These are phyloP conservation scores for Lycaon pictus DNA, from an alignment of 2,113 vertebrate genomes.

Conservation along the genomic window DNA sequence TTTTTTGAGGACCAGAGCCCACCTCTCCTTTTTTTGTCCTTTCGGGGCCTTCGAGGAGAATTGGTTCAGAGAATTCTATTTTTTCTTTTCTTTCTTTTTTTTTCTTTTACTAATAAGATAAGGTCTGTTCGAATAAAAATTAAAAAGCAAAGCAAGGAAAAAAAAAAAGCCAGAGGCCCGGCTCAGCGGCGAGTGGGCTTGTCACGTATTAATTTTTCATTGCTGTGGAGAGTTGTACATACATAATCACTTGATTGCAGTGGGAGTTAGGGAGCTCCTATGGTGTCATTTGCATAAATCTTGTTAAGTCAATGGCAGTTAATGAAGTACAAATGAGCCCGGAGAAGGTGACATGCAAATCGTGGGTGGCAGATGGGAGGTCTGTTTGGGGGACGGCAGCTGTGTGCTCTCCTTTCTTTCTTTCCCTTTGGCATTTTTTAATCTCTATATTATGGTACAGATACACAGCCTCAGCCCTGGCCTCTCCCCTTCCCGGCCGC, in stretches of 20 bases:
- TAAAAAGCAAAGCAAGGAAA: constrained; percentile 83
- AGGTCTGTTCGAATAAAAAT: constrained; percentile 70
- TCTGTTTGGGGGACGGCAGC: constrained; percentile 91
- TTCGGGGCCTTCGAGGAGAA: neutral
- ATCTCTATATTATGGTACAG: constrained; percentile 78
- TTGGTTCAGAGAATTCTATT: neutral
- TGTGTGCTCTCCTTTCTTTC: constrained; percentile 84
- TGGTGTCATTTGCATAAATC: constrained; percentile 94
- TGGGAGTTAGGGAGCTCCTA: constrained; percentile 90
- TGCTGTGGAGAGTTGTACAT: constrained; percentile 91
- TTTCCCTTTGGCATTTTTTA: constrained; percentile 55
- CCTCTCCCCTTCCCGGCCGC: neutral
- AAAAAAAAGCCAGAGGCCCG: constrained; percentile 84
- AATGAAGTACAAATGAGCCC: constrained; percentile 96
- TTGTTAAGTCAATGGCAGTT: constrained; percentile 95
- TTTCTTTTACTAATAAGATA: constrained; percentile 62
- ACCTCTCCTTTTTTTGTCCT: neutral
- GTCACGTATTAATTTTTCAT: constrained; percentile 92
- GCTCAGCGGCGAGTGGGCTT: constrained; percentile 87
- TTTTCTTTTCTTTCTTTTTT: neutral
- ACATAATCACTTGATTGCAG: constrained; percentile 93
- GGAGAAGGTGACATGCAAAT: constrained; percentile 94
- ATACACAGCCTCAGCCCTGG: constrained; percentile 74
- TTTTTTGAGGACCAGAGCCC: neutral
- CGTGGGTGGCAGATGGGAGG: constrained; percentile 94